These are phyloP conservation scores for Steinernema hermaphroditum DNA, from an alignment of 2,888 invertebrate genomes.

Conservation along the genomic window DNA sequence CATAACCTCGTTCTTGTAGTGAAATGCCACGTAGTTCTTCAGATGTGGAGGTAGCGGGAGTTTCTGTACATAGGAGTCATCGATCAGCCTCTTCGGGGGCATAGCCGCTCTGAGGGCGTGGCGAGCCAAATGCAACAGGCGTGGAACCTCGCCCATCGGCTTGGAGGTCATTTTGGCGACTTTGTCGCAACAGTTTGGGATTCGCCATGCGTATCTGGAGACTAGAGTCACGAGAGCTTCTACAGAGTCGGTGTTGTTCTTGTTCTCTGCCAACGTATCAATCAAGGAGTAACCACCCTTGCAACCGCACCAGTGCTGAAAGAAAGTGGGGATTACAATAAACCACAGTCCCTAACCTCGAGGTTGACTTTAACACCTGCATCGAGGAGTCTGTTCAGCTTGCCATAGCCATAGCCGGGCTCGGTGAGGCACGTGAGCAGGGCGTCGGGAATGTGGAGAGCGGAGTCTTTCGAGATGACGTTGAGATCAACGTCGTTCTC, in stretches of 20 bases:
- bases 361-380: background rate
- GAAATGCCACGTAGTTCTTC: constrained; percentile 1
- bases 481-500: background rate
- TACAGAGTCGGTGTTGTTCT: background rate
- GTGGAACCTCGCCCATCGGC: background rate
- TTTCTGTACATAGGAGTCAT: background rate
- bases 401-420: background rate
- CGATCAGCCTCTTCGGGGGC: background rate
- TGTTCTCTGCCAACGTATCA: background rate
- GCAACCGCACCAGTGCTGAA: constrained; percentile 17
- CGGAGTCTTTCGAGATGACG: background rate
- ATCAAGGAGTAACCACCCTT: constrained; percentile 1
- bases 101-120: background rate
- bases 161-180: background rate
- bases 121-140: background rate
- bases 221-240: background rate
- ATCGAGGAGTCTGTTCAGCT: background rate
- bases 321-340: background rate
- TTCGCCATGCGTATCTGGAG: background rate
- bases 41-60: background rate
- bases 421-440: background rate
- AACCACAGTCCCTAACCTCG: background rate
- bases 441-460: background rate
- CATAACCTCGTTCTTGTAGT: background rate
- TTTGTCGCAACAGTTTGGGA: constrained; percentile 11